These are phyloP conservation scores for Choloepus didactylus DNA, from an alignment of 2,797 vertebrate species.

Conservation along the genomic window DNA sequence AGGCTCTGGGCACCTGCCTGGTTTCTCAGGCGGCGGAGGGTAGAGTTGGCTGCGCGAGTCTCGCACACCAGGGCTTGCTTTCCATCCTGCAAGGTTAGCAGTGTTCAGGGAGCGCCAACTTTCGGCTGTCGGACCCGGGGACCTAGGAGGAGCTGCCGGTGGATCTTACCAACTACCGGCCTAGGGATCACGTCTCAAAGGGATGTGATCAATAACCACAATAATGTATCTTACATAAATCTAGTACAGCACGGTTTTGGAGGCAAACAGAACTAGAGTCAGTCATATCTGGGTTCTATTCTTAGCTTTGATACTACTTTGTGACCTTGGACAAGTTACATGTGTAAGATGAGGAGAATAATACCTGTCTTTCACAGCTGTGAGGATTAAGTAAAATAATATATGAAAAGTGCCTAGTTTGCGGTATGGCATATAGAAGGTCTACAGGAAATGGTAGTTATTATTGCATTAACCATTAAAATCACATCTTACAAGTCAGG, in stretches of 20 bases:
- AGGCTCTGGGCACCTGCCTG: neutral
- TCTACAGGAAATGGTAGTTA: neutral
- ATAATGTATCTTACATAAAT: neutral
- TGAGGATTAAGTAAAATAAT: constrained; percentile 31
- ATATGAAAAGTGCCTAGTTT: constrained; percentile 36
- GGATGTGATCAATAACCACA: neutral
- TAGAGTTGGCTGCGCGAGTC: neutral
- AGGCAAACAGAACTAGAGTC: constrained; percentile 1
- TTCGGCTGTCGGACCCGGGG: neutral
- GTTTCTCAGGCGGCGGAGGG: neutral
- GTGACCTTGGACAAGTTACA: constrained; percentile 36
- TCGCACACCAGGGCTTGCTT: neutral
- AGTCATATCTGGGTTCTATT: neutral
- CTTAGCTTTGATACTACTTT: neutral
- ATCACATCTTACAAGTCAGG: neutral
- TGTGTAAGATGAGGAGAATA: constrained; percentile 36
- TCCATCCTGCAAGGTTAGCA: neutral
- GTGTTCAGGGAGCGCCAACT: neutral
- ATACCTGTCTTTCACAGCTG: neutral
- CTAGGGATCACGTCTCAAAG: neutral
- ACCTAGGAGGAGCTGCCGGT: neutral
- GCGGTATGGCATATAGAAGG: neutral
- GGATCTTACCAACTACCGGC: neutral
- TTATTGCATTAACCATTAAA: neutral
- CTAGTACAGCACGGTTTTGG: neutral